Conservation (phyloP, 2,113 vertebrate species). For the Aleadryas rufinucha region DNA sequence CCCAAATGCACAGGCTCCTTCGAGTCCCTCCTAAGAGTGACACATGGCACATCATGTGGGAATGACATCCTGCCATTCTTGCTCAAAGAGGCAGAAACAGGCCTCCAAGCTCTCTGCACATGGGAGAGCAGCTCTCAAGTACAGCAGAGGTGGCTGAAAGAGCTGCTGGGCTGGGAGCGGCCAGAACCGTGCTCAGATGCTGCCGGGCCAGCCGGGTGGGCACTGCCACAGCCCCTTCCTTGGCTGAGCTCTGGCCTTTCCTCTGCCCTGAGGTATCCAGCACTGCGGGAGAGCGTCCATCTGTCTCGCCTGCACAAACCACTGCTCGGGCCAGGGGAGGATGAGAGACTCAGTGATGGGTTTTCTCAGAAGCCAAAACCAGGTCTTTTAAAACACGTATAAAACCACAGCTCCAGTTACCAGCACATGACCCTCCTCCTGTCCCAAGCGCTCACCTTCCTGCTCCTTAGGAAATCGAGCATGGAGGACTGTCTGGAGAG, state of each 20-base stretch:
- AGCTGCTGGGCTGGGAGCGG: not conserved
- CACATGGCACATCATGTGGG: too few relatives aligned
- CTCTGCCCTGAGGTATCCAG: not conserved
- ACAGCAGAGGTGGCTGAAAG: not conserved
- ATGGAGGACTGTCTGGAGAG: constrained; percentile 71
- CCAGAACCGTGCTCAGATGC: rapidly evolving
- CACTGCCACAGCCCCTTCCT: not conserved
- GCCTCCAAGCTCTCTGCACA: not conserved
- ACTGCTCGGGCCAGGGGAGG: not conserved
- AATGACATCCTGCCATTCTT: not conserved
- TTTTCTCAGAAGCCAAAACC: not conserved
- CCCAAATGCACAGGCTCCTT: not conserved
- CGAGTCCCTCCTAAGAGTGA: not conserved
- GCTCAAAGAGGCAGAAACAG: not conserved
- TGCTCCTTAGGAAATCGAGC: constrained; percentile 75
- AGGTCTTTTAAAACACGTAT: not conserved
- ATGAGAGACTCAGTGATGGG: not conserved
- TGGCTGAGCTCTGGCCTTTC: not conserved
- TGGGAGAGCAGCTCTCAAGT: not conserved
- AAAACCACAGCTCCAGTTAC: not conserved
- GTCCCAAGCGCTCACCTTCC: constrained; percentile 62
- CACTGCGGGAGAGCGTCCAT: not conserved
- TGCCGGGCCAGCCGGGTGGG: not conserved
- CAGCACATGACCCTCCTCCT: too few relatives aligned
- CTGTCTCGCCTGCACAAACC: not conserved